A percentile compares a stretch with the other conserved stretches of the same genome.
These are phyloP conservation scores for Eulemur macaco DNA, from an alignment of 2,113 vertebrate species.

Conservation along the genomic window DNA sequence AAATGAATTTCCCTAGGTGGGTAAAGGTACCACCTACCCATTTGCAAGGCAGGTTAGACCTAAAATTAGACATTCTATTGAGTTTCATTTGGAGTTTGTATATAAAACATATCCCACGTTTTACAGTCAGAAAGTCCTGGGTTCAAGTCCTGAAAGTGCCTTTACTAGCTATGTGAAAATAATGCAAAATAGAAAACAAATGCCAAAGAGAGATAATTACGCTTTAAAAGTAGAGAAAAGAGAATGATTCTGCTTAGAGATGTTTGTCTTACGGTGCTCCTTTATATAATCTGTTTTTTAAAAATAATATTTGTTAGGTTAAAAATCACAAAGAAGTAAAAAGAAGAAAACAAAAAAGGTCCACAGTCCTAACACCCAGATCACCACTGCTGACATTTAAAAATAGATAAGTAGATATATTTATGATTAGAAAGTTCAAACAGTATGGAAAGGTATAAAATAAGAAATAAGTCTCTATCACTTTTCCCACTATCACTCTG, in stretches of 20 bases:
- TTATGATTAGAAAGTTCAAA: background rate
- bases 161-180: background rate
- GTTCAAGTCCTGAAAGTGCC: background rate
- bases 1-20: background rate
- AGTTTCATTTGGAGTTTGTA: background rate
- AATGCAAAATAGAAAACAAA: background rate
- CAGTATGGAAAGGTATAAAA: background rate
- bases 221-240: background rate
- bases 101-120: slow-evolving; percentile 48
- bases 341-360: background rate
- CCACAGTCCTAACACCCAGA: background rate
- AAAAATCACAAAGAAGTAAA: background rate
- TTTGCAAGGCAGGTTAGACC: background rate
- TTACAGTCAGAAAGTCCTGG: background rate
- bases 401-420: background rate
- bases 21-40: background rate
- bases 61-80: background rate
- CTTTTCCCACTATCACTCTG: background rate
- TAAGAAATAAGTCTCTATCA: background rate
- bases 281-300: background rate
- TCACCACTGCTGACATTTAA: background rate
- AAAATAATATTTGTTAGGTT: background rate
- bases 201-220: background rate
- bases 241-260: background rate
- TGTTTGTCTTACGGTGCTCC: background rate